Percentiles rank a stretch among this genome's conserved stretches.
These are phyloP conservation scores for Riparia riparia DNA, from an alignment of 2,113 vertebrate genomes.

Conservation along the genomic window DNA sequence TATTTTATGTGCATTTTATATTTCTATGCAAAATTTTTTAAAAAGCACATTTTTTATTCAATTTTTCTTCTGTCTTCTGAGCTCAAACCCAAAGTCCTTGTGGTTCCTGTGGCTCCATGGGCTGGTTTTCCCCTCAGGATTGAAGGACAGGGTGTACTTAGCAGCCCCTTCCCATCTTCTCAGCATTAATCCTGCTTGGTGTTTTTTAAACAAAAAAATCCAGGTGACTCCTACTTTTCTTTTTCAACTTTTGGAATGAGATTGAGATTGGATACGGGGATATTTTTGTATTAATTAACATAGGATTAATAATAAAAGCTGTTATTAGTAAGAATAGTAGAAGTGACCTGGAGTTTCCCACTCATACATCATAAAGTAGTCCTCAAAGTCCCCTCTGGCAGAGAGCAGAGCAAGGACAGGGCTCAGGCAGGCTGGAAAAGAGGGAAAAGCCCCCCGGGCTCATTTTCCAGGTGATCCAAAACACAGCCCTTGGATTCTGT, in stretches of 20 bases:
- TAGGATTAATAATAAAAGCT: not conserved
- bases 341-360: not conserved
- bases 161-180: not conserved
- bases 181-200: not conserved
- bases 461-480: not conserved
- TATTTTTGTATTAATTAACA: fast-evolving
- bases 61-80: not conserved
- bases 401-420: not conserved
- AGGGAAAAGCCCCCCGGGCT: not conserved
- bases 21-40: not conserved
- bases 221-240: not conserved
- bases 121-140: not conserved
- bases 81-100: not conserved
- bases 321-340: not conserved
- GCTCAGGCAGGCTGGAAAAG: not conserved
- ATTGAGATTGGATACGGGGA: fast-evolving
- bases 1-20: not conserved
- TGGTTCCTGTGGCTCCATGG: not conserved
- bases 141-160: not conserved
- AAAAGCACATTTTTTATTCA: not conserved
- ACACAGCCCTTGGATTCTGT: not conserved
- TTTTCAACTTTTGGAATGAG: not conserved
- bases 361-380: not conserved
- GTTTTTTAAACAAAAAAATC: not conserved
- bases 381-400: not conserved